A percentile compares a stretch with the other conserved stretches of the same genome.
Conservation (phyloP, 2,797 vertebrate genomes). For the Micromesistius poutassou region DNA sequence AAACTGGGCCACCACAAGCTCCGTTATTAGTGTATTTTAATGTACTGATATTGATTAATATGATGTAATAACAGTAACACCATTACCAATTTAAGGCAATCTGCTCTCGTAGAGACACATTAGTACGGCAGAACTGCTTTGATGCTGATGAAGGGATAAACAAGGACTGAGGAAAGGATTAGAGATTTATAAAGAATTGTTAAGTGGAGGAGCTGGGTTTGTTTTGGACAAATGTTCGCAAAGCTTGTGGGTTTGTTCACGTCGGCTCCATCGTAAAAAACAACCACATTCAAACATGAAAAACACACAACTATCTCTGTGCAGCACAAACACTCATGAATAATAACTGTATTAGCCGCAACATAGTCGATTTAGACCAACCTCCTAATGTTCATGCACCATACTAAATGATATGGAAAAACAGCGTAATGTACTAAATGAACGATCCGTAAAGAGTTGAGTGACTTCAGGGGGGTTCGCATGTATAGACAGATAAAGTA, state of each 20-base stretch:
- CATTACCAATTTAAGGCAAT: slow-evolving; percentile 6
- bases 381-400: too few relatives aligned
- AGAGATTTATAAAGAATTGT: background rate
- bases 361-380: background rate
- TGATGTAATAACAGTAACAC: background rate
- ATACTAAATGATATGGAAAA: too few relatives aligned
- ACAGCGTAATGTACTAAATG: too few relatives aligned
- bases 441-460: background rate
- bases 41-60: background rate
- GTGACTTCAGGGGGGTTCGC: background rate
- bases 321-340: background rate
- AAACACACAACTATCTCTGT: background rate
- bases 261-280: background rate
- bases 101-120: background rate
- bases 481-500: background rate
- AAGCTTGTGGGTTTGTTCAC: slow-evolving; percentile 4
- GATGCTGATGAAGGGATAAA: slow-evolving; percentile 22
- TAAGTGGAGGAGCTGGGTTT: slow-evolving; percentile 6
- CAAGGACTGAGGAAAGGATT: background rate
- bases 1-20: background rate
- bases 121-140: slow-evolving; percentile 2
- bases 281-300: slow-evolving; percentile 1
- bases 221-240: slow-evolving; percentile 17
- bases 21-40: background rate
- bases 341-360: background rate